Percentiles rank a stretch among this genome's conserved stretches.
phyloP scores from a whole-genome alignment of 2,888 invertebrate species.

The Steinernema hermaphroditum region DNA sequence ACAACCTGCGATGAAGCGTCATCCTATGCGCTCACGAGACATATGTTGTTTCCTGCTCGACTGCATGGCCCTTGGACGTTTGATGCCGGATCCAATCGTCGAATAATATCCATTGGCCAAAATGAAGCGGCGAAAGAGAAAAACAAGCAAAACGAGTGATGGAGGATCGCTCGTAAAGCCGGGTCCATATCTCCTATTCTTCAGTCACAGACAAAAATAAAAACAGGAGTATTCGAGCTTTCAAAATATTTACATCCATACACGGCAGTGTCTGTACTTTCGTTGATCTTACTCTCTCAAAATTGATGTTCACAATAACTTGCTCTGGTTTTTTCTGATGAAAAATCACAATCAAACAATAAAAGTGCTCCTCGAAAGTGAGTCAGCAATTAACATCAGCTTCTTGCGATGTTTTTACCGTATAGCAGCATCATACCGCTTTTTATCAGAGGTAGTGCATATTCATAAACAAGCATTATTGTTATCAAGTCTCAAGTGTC shows the following conservation, averaged over 20 bases:
- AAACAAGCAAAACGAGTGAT: conserved; percentile 18
- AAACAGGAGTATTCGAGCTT: not conserved
- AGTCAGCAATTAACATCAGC: too few species aligned
- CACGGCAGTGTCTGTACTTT: not conserved
- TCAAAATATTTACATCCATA: conserved; percentile 24
- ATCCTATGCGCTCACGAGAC: not conserved
- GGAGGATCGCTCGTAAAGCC: conserved; percentile 10
- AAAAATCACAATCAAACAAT: too few species aligned
- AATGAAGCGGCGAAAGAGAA: not conserved
- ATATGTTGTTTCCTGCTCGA: conserved; percentile 17
- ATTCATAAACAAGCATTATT: too few species aligned
- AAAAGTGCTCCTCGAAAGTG: too few species aligned
- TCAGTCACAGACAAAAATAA: not conserved
- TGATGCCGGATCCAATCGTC: not conserved
- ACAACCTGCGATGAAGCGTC: not conserved
- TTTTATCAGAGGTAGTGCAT: too few species aligned
- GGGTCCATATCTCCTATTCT: conserved; percentile 1
- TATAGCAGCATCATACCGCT: too few species aligned
- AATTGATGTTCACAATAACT: too few species aligned
- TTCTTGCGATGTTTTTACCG: too few species aligned
- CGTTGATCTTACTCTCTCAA: not conserved
- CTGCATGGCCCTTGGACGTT: not conserved
- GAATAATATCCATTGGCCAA: not conserved
- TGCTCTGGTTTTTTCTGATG: too few species aligned
- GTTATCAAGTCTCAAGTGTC: too few species aligned